Conservation (phyloP, 2,113 vertebrate genomes). For the Stictonetta naevosa region DNA sequence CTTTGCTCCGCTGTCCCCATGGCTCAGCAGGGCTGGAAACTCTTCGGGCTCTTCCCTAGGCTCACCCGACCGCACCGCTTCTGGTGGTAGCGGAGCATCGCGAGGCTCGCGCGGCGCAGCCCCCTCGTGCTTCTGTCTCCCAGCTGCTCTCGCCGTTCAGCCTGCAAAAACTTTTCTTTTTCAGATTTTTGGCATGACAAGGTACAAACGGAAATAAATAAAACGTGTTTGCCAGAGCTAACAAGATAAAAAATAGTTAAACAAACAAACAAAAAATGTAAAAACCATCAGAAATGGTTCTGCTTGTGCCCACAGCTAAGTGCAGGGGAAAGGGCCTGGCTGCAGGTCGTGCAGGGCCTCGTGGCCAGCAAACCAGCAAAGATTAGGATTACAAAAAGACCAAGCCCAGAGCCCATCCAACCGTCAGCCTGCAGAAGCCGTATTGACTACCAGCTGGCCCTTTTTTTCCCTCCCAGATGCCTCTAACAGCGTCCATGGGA, state of each 20-base stretch:
- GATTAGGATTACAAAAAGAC: not conserved
- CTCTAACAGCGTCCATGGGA: not conserved
- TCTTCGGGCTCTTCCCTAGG: not conserved
- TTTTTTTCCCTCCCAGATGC: not conserved
- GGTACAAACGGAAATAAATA: not conserved
- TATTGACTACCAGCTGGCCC: too few relatives aligned
- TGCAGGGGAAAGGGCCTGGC: rapidly evolving
- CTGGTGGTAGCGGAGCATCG: not conserved
- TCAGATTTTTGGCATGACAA: not conserved
- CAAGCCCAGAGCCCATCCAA: not conserved
- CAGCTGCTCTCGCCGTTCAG: not conserved
- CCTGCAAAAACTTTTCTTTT: not conserved
- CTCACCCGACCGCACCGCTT: too few relatives aligned
- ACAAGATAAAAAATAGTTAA: not conserved
- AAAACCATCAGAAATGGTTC: not conserved
- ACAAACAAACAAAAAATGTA: not conserved
- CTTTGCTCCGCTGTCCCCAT: not conserved
- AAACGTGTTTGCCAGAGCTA: not conserved
- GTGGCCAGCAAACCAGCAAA: not conserved
- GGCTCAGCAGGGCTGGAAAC: not conserved
- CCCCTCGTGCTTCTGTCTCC: rapidly evolving
- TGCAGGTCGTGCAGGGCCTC: not conserved
- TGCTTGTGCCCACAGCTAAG: not conserved
- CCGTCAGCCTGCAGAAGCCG: not conserved
- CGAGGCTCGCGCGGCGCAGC: rapidly evolving